Evolutionary conservation across 2,888 invertebrate genomes (phyloP).

Genomic region (Zygothrica quintamaculata): DNA sequence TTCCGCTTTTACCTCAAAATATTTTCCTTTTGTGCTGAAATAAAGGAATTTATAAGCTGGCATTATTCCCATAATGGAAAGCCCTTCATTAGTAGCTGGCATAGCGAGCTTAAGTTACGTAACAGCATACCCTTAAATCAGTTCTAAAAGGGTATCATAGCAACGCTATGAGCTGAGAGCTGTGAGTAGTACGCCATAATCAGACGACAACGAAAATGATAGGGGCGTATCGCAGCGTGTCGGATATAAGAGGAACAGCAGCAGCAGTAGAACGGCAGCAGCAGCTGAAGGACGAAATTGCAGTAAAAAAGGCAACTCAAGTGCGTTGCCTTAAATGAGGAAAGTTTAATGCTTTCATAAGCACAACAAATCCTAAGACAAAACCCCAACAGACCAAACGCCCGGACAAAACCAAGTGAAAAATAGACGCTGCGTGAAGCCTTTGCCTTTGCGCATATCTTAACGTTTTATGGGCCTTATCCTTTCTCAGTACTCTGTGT

Average conservation of each 20-base stretch:
- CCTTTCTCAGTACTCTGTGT: too few species aligned
- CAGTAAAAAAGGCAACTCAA: constrained; percentile 79
- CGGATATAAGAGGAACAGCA: neutral
- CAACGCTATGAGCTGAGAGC: constrained; percentile 53
- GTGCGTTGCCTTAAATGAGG: constrained; percentile 79
- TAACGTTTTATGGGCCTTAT: constrained; percentile 75
- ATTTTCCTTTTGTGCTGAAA: too few species aligned
- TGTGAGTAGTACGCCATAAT: constrained; percentile 64
- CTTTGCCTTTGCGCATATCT: constrained; percentile 74
- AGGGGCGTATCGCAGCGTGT: constrained; percentile 9
- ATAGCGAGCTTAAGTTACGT: too few species aligned
- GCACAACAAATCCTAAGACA: constrained; percentile 80
- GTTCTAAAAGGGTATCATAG: constrained; percentile 25
- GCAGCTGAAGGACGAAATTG: constrained; percentile 68
- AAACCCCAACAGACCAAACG: constrained; percentile 23
- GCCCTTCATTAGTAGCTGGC: too few species aligned
- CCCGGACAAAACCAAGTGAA: constrained; percentile 55
- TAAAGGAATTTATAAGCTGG: too few species aligned
- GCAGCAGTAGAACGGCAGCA: constrained; percentile 5
- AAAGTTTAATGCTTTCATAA: constrained; percentile 81
- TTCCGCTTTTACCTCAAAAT: too few species aligned
- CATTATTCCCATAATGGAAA: too few species aligned
- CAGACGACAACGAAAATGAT: constrained; percentile 52
- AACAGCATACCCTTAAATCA: neutral
- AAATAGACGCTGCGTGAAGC: constrained; percentile 76